Evolutionary conservation across 1,140 invertebrate species (phyloP).

Genomic region (Mylabris phalerata): DNA sequence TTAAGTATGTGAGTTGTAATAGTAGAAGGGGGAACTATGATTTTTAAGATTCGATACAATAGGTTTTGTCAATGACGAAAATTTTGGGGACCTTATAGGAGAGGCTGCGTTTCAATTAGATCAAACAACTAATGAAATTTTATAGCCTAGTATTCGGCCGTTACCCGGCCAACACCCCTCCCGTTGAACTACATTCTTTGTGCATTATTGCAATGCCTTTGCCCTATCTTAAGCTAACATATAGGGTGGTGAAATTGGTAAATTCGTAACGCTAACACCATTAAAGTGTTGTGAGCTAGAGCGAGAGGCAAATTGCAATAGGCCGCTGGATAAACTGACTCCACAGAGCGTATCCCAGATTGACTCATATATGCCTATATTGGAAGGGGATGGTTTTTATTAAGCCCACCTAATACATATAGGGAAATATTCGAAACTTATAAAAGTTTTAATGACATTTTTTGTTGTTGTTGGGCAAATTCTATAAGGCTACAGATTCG

Average conservation of each 20-base stretch:
- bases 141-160: slow-evolving; percentile 16
- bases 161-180: not conserved
- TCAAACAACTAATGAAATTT: slow-evolving; percentile 34
- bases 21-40: too few relatives aligned
- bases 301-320: slow-evolving; percentile 38
- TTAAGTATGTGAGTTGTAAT: too few relatives aligned
- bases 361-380: slow-evolving; percentile 34
- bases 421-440: not conserved
- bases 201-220: slow-evolving; percentile 32
- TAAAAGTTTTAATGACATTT: not conserved
- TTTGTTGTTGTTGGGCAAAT: too few relatives aligned
- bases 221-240: slow-evolving; percentile 31
- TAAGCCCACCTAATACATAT: slow-evolving; percentile 2
- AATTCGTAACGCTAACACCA: slow-evolving; percentile 44
- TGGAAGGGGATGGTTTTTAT: slow-evolving; percentile 5
- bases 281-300: slow-evolving; percentile 21
- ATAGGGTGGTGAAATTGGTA: slow-evolving; percentile 44
- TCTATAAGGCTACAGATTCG: too few relatives aligned
- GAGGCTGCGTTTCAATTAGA: slow-evolving; percentile 33
- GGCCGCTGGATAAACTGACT: slow-evolving; percentile 40
- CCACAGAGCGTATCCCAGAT: slow-evolving; percentile 43
- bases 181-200: slow-evolving; percentile 32
- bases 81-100: not conserved
- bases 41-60: too few relatives aligned
- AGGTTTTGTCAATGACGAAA: not conserved